Conservation (phyloP, 2,113 vertebrate species). For the Platanista minor region DNA sequence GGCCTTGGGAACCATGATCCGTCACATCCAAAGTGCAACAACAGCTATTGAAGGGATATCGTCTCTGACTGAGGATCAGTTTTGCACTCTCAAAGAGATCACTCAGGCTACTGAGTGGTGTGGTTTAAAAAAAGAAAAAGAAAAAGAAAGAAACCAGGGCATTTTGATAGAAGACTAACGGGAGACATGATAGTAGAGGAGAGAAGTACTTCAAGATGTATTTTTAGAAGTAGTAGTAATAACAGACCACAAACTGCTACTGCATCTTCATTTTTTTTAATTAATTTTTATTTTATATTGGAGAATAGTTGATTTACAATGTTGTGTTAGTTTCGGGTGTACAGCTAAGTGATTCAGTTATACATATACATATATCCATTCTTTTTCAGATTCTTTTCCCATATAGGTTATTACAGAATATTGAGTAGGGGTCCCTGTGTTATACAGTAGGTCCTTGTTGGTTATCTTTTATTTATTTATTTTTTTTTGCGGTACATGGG, state of each 20-base stretch:
- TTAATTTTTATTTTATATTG: not conserved
- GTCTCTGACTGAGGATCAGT: not conserved
- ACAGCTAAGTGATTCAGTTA: not conserved
- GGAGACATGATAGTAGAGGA: not conserved
- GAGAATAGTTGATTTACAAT: not conserved
- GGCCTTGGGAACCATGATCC: not conserved
- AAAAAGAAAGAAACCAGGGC: not conserved
- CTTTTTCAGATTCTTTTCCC: not conserved
- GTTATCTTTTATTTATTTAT: too few relatives aligned
- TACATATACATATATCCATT: not conserved
- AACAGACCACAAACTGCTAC: not conserved
- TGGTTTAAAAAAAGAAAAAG: not conserved
- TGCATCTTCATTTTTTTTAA: not conserved
- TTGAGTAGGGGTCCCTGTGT: not conserved
- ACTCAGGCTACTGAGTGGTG: not conserved
- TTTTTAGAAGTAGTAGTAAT: not conserved
- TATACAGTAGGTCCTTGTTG: not conserved
- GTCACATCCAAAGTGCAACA: not conserved
- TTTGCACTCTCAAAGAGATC: not conserved
- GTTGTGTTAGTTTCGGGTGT: not conserved
- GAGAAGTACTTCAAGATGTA: not conserved
- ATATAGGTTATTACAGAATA: not conserved
- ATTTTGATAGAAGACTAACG: not conserved
- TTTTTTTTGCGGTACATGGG: too few relatives aligned
- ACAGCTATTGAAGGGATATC: not conserved